Conservation (phyloP, 1,140 invertebrate species). For the Macrobrachium rosenbergii region DNA sequence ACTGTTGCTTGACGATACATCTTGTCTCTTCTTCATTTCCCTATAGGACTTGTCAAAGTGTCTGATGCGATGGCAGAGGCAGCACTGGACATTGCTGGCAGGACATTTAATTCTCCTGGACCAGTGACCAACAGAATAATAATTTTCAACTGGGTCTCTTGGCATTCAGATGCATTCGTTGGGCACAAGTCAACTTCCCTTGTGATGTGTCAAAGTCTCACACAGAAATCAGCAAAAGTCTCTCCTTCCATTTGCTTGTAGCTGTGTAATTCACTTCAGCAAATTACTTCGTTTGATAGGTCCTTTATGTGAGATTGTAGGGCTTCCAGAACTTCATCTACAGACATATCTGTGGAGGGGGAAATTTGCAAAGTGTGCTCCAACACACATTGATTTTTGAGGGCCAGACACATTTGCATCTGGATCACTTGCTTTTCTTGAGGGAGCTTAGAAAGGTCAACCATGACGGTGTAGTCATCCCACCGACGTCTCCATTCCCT, state of each 20-base stretch:
- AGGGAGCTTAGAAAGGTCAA: background rate
- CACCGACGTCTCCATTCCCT: too few species aligned
- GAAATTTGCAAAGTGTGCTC: too few species aligned
- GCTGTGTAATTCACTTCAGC: background rate
- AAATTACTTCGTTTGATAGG: background rate
- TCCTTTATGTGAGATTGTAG: background rate
- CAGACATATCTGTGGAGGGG: background rate
- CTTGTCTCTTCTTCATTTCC: background rate
- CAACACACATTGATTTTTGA: too few species aligned
- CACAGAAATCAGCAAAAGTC: background rate
- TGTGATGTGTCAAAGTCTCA: background rate
- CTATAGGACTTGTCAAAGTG: constrained; percentile 4
- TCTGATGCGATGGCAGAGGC: background rate
- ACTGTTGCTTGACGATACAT: background rate
- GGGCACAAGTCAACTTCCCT: background rate
- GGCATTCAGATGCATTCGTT: background rate
- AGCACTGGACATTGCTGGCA: too few species aligned
- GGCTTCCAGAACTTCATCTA: background rate
- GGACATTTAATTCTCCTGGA: too few species aligned
- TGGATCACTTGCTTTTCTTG: background rate
- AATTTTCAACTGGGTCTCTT: constrained; percentile 28
- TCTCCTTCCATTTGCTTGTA: background rate
- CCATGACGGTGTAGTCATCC: background rate
- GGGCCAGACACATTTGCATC: background rate
- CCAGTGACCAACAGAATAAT: too few species aligned